Evolutionary conservation across 2,113 vertebrate species (phyloP), one percentile per base, ranked within the genome.

Genomic region (Talpa occidentalis): DNA sequence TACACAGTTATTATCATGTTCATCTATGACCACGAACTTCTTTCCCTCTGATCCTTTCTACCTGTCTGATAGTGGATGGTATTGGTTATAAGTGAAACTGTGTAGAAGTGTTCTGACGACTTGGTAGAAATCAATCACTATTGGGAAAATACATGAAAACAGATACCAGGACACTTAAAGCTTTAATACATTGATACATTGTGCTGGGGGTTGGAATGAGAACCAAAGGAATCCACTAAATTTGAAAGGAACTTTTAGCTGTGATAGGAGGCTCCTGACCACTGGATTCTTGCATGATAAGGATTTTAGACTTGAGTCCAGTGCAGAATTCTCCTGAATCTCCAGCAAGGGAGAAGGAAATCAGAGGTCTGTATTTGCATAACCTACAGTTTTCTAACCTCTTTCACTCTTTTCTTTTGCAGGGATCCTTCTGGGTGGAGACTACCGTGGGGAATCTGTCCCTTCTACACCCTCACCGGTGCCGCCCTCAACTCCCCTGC

Each of bases 401-500:
- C 67, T 82, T 60, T 56, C 42, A 91, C 62, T 66, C 79, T 88
- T 88, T 93, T 90, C 67, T 86, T 40, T 90, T 74, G 60, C 28
- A 99, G 99, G 99, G 73, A 98, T 99, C 97, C 98, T 99, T 56
- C 98, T 99, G 97, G 99, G 99, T 96, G 99, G 99, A 44, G 99
- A 99, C 97, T 99, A 99, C 97, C 98, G 99, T 93, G 98, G 98
- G 0, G 99, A 99, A 90, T 99, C 99, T 37, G 99, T 99, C 66
- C 99, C 99, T 12, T 99, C 99, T 6, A 99, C 99, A 0, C 99
- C 99, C 1, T 99, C 99, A 0, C 99, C 99, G 0, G 99, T 99
- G 35, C 98, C 99, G 2, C 98, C 99, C n/a, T 99, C 99, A 30
- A 99, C 99, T 3, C 99, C 99, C 0, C 95, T 99, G 97, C 98